A percentile compares a stretch with the other conserved stretches of the same genome.
These are phyloP conservation scores for Babyrousa celebensis DNA, from an alignment of 2,797 vertebrate genomes.

Conservation along the genomic window DNA sequence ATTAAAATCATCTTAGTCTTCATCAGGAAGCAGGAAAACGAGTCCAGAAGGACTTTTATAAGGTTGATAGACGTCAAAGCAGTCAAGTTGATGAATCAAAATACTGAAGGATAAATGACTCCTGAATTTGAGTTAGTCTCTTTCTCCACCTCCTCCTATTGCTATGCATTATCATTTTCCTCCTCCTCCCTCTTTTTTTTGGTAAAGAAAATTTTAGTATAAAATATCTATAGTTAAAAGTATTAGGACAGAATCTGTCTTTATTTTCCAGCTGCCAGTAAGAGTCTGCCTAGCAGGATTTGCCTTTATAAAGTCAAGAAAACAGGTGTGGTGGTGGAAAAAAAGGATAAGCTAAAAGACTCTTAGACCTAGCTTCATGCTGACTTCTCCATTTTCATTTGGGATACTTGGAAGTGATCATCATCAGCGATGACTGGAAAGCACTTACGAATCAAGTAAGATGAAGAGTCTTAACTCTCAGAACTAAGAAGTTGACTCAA, in stretches of 20 bases:
- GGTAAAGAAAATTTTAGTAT: slow-evolving; percentile 16
- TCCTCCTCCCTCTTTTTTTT: background rate
- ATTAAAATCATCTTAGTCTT: background rate
- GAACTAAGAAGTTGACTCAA: slow-evolving; percentile 34
- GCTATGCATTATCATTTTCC: background rate
- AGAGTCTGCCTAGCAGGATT: background rate
- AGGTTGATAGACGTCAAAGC: background rate
- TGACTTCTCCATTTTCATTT: slow-evolving; percentile 3
- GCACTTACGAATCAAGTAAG: background rate
- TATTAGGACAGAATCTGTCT: background rate
- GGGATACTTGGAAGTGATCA: background rate
- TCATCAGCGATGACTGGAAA: background rate
- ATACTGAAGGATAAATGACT: background rate
- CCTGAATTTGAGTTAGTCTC: background rate
- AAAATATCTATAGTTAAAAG: slow-evolving; percentile 15
- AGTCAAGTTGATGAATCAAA: background rate
- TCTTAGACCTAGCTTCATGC: background rate
- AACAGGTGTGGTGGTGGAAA: background rate
- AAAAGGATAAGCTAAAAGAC: background rate
- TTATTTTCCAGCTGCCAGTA: background rate
- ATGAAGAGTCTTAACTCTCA: slow-evolving; percentile 3
- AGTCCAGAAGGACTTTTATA: background rate
- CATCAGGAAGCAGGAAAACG: background rate
- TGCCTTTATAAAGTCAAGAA: slow-evolving; percentile 27
- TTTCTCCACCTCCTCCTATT: background rate